phyloP scores from a whole-genome alignment of 2,113 vertebrate genomes.

The Salminus brasiliensis region DNA sequence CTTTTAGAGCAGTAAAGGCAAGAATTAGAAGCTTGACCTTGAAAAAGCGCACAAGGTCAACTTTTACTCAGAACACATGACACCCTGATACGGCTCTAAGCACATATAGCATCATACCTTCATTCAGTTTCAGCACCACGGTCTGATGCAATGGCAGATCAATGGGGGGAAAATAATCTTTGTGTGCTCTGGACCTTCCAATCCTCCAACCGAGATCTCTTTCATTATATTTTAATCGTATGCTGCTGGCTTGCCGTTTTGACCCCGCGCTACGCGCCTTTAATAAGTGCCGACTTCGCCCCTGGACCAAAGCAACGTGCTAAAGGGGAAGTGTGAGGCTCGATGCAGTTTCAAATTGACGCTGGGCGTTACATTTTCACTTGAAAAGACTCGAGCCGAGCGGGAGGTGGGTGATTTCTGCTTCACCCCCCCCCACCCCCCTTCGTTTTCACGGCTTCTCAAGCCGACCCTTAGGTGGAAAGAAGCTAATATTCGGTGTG shows the following conservation, averaged over 20 bases:
- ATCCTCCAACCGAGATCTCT: conserved; percentile 72
- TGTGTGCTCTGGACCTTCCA: conserved; percentile 15
- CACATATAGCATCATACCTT: conserved; percentile 4
- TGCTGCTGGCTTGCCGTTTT: conserved; percentile 74
- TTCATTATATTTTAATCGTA: conserved; percentile 78
- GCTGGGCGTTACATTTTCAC: conserved; percentile 72
- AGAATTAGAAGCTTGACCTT: background rate
- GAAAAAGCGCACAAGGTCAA: conserved; percentile 10
- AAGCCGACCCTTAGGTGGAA: conserved; percentile 59
- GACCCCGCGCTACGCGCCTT: conserved; percentile 74
- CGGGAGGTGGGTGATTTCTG: conserved; percentile 17
- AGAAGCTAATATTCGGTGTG: conserved; percentile 45
- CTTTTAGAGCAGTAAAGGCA: background rate
- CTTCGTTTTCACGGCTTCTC: conserved; percentile 58
- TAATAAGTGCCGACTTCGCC: conserved; percentile 79
- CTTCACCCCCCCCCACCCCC: conserved; percentile 33
- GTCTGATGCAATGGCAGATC: conserved; percentile 42
- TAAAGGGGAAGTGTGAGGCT: conserved; percentile 38
- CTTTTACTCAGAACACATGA: background rate
- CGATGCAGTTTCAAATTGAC: conserved; percentile 74
- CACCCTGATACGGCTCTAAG: background rate
- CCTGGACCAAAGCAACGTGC: conserved; percentile 73
- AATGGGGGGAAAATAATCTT: conserved; percentile 41
- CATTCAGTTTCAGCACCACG: conserved; percentile 14
- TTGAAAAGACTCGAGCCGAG: conserved; percentile 37